Evolutionary conservation across 2,888 invertebrate species (phyloP), one percentile per base, ranked within the genome.

Genomic region (Pharmacophagus antenor): DNA sequence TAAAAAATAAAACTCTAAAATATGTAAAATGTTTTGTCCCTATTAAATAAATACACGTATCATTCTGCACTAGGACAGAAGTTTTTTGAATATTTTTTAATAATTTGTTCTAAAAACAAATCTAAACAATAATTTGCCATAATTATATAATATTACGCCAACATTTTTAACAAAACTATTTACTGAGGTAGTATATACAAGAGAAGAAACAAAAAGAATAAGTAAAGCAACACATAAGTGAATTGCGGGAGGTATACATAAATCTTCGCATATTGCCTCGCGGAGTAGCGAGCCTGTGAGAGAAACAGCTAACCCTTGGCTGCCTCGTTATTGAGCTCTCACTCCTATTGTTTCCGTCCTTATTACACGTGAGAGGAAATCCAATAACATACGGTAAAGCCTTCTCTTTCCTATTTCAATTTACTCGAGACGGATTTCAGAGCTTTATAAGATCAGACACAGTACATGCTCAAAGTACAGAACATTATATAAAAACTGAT

Each of bases 321-420:
- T 79, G 80, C 78, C 90, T 91, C 91, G 91, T 91, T 91, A 91
- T 91, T 91, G 87, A 88, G 82, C 90, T 90, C 91, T 91, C 89
- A 91, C 90, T 84, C 87, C 83, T 73, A 79, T 69, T 70, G 59
- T 64, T 64, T 67, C 71, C 61, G 66, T 85, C 85, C 72, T 70
- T 76, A 69, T 88, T 80, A 25, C 66, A 63, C 85, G 10, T 61
- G 60, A 47, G 52, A 57, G 67, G 58, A 68, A 70, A 64, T 56
- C 60, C 64, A 62, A 66, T 65, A 65, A 63, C 66, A 66, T 63
- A 63, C 52, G 63, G 65, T 61, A 71, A 62, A 68, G 76, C 82
- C 65, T 63, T 91, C 91, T 87, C 86, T 66, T 78, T 91, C 82
- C 80, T 81, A 89, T 91, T 91, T 90, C 90, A 90, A 90, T 90